Evolutionary conservation across 2,797 vertebrate species (phyloP).

Genomic region (Gymnoscopelus braueri): DNA sequence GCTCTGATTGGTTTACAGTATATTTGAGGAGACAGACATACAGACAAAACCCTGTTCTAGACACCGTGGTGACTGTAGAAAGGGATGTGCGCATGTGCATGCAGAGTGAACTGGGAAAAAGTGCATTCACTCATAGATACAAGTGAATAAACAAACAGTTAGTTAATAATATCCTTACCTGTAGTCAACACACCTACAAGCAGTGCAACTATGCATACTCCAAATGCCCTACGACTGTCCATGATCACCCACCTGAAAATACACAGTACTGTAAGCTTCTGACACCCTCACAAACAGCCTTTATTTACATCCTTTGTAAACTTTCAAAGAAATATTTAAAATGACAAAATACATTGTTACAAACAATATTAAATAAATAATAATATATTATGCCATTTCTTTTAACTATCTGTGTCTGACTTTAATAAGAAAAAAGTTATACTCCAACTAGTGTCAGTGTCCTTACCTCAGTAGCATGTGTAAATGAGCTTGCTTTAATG

Average conservation of each 20-base stretch:
- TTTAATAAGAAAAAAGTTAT: background rate
- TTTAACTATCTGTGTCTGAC: background rate
- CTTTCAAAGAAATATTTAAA: too few relatives aligned
- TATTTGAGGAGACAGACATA: too few relatives aligned
- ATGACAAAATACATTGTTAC: too few relatives aligned
- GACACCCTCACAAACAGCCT: background rate
- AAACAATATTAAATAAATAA: background rate
- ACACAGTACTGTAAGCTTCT: conserved; percentile 12
- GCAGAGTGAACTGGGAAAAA: too few relatives aligned
- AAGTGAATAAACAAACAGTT: too few relatives aligned
- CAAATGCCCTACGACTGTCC: conserved; percentile 39
- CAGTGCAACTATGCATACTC: conserved; percentile 52
- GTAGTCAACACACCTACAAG: conserved; percentile 45
- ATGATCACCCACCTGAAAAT: conserved; percentile 57
- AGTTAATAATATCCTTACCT: conserved; percentile 66
- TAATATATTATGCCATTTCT: background rate
- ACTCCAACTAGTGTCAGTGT: background rate
- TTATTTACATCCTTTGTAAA: background rate
- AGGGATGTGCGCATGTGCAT: too few relatives aligned
- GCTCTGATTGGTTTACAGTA: too few relatives aligned
- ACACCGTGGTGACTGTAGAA: too few relatives aligned
- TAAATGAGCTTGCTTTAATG: conserved; percentile 3
- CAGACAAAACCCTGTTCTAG: too few relatives aligned
- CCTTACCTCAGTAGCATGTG: conserved; percentile 53
- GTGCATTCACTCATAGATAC: too few relatives aligned